Conservation (phyloP, 2,888 invertebrate genomes). For the Athripsodes cinereus region DNA sequence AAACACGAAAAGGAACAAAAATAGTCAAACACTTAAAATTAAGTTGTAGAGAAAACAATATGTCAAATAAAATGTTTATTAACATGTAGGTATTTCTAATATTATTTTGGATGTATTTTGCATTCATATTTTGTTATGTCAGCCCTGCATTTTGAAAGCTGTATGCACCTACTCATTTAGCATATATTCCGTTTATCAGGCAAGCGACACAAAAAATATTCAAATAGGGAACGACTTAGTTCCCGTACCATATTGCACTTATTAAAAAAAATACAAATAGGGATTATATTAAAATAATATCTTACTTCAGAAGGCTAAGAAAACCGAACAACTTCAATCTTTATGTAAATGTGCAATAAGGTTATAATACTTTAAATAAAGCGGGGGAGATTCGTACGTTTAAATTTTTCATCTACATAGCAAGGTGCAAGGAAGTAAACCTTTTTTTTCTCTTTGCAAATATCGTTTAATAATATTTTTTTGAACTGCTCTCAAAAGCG, state of each 20-base stretch:
- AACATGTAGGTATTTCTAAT: no score
- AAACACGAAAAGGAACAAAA: no score
- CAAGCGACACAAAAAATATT: not conserved
- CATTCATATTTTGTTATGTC: not conserved
- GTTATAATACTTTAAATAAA: not conserved
- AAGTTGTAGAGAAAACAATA: no score
- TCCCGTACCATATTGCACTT: constrained; percentile 1
- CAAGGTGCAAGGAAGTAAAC: constrained; percentile 28
- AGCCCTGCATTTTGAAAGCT: not conserved
- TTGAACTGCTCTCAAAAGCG: constrained; percentile 3
- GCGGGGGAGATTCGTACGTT: not conserved
- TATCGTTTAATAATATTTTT: constrained; percentile 21
- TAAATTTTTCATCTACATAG: constrained; percentile 2
- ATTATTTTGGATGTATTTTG: no score
- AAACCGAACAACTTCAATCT: not conserved
- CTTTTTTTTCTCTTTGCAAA: constrained; percentile 24
- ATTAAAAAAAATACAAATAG: not conserved
- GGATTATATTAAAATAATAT: not conserved
- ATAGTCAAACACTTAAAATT: no score
- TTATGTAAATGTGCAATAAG: not conserved
- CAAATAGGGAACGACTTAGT: not conserved
- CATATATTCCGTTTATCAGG: constrained; percentile 11
- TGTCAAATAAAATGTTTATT: no score
- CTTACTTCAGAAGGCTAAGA: not conserved
- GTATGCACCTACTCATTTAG: constrained; percentile 14